Evolutionary conservation across 1,140 invertebrate genomes (phyloP), one percentile per base, ranked within the genome.

Genomic region (Camponotus floridanus): DNA sequence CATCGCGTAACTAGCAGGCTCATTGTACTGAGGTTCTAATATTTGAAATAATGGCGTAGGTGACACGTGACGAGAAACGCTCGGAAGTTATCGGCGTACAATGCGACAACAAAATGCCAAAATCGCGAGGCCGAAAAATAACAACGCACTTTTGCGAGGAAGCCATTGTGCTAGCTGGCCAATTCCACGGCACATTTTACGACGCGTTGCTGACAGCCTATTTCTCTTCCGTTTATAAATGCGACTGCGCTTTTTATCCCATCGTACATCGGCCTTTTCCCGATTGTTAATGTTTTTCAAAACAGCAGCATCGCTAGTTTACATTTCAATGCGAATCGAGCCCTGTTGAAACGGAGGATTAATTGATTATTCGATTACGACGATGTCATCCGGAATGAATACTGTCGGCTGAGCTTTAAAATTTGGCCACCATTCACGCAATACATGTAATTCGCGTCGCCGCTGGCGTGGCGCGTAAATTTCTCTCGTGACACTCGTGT

Each of bases 401-500:
- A 61, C n/a, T 8, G 65, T 48, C 55, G 31, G 55, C 13, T 9
- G 21, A 83, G n/a, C 73, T 83, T 83, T 83, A 73, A 83, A 83
- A 73, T 51, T 73, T 73, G 51, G 39, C 15, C 51, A 45, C 67
- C 67, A 73, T 83, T 73, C 73, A 61, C 68, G 55, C 79, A 68
- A 79, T 68, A 83, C 55, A 68, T 73, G 67, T 73, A 83, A 81
- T 81, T 61, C 79, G 45, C 64, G 64, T 26, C 36, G 65, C 21
- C 65, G 48, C 48, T 51, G 51, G 36, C 78, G 36, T 18, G 21
- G 21, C 65, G 79, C 79, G 51, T 61, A 61, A 83, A 85, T 85
- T 85, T 79, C 62, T 59, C 74, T 59, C 74, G 61, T 80, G 83
- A 85, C 83, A 85, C 74, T 79, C 74, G 83, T 26, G 26, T 85